phyloP scores from a whole-genome alignment of 2,888 invertebrate species.

The Leucophenga maculata region DNA sequence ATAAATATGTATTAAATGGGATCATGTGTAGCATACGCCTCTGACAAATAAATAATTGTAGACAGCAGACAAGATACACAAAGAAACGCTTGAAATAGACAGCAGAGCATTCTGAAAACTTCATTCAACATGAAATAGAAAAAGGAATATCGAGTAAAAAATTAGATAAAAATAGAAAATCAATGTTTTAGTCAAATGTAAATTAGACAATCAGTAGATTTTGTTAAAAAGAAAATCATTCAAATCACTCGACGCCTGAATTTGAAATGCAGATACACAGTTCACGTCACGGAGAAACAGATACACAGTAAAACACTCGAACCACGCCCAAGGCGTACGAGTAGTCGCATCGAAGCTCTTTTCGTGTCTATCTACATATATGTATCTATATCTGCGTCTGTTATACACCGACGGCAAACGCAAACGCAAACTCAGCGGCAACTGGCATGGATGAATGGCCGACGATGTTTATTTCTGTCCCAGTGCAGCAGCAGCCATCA shows the following conservation, averaged over 20 bases:
- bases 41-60: constrained; percentile 48
- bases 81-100: background rate
- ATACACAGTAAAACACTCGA: constrained; percentile 16
- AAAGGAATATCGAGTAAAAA: background rate
- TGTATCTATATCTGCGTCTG: constrained; percentile 54
- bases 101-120: background rate
- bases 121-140: constrained; percentile 4
- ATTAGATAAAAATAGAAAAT: background rate
- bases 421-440: constrained; percentile 1
- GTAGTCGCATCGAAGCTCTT: background rate
- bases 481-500: constrained; percentile 35
- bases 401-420: constrained; percentile 56
- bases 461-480: constrained; percentile 24
- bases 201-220: background rate
- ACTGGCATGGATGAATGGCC: constrained; percentile 39
- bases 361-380: constrained; percentile 3
- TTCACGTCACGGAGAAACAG: constrained; percentile 18
- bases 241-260: constrained; percentile 52
- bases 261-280: constrained; percentile 20
- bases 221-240: too few species aligned
- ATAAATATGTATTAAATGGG: constrained; percentile 46
- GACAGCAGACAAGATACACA: background rate
- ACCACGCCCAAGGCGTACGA: constrained; percentile 53
- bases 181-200: background rate
- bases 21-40: constrained; percentile 35